Evolutionary conservation across 2,113 vertebrate genomes (phyloP).

Genomic region (Lagopus leucura): DNA sequence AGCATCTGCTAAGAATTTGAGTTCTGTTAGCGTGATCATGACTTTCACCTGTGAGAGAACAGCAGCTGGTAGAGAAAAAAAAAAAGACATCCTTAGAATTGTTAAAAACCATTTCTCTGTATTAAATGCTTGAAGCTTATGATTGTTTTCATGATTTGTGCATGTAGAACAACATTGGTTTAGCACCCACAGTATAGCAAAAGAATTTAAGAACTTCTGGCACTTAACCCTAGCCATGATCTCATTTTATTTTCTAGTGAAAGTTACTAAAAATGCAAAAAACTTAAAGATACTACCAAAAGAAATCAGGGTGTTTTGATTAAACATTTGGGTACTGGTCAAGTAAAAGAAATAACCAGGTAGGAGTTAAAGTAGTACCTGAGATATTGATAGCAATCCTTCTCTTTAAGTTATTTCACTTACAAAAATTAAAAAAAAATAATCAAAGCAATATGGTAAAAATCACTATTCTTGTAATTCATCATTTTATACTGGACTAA

Average conservation of each 20-base stretch:
- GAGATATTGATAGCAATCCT: not conserved
- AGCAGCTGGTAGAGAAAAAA: slow-evolving; percentile 67
- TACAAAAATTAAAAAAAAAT: not conserved
- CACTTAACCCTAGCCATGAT: not conserved
- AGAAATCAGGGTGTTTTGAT: not conserved
- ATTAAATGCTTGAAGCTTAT: not conserved
- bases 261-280: not conserved
- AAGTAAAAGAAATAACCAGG: not conserved
- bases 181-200: not conserved
- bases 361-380: not conserved
- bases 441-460: not conserved
- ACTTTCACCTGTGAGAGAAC: slow-evolving; percentile 66
- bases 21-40: slow-evolving; percentile 85
- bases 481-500: not conserved
- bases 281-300: not conserved
- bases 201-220: not conserved
- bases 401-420: not conserved
- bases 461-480: not conserved
- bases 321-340: not conserved
- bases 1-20: slow-evolving; percentile 82
- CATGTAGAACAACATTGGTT: not conserved
- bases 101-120: not conserved
- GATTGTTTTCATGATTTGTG: not conserved
- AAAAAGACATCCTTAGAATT: not conserved
- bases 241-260: not conserved